These are phyloP conservation scores for Aurelia sp. DNA, from an alignment of 30 jellyfish, hydroid and myxozoan genomes.

Conservation along the genomic window DNA sequence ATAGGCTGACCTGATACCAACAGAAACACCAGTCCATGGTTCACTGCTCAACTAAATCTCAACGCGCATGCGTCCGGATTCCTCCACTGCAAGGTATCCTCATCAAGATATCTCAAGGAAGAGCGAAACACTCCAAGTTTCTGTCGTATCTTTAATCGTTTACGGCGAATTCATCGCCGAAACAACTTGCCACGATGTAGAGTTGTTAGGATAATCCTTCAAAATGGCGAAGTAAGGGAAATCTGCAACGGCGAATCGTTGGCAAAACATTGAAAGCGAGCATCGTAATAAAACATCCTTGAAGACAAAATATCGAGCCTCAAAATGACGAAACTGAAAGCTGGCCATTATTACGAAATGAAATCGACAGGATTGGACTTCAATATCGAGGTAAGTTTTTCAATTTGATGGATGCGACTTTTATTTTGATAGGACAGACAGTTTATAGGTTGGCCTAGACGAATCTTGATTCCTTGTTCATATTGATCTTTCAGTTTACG, in stretches of 20 bases:
- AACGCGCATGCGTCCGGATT: constrained; percentile 58
- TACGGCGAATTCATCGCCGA: background rate
- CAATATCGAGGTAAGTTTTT: constrained; percentile 48
- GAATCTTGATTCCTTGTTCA: background rate
- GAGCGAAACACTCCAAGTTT: background rate
- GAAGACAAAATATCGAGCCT: background rate
- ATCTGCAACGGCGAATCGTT: no score
- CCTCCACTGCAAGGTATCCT: background rate
- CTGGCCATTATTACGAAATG: constrained; percentile 57
- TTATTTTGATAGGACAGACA: background rate
- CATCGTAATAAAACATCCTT: no score
- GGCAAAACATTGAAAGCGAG: no score
- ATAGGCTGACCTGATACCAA: constrained; percentile 66
- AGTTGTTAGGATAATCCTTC: background rate
- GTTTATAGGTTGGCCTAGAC: constrained; percentile 45
- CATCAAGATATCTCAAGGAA: background rate
- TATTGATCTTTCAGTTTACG: constrained; percentile 18
- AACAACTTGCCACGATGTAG: background rate
- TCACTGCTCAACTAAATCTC: constrained; percentile 37
- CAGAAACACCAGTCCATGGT: constrained; percentile 71
- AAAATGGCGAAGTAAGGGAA: background rate
- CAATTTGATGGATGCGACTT: constrained; percentile 1
- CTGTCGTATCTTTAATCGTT: background rate
- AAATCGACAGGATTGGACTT: constrained; percentile 58
- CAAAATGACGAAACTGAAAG: constrained; percentile 54